Evolutionary conservation across 2,888 invertebrate genomes (phyloP), one percentile per base, ranked within the genome.

Genomic region (Liodrosophila aerea): DNA sequence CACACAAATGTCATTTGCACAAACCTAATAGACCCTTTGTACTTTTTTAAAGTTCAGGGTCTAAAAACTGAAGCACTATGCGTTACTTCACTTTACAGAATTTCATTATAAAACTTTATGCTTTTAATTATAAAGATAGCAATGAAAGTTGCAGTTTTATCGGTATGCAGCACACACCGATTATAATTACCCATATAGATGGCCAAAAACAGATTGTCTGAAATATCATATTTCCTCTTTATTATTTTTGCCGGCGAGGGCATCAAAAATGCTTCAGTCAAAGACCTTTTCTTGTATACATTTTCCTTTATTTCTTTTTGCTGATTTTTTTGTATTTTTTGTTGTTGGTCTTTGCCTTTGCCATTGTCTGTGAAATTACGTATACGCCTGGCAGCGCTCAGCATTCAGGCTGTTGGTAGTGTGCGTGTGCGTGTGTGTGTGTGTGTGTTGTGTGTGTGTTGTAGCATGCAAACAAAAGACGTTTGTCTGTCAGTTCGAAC

Each of bases 351-450:
- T 78, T 46, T 36, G 60, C 33, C 63, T 39, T 39, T 56, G 65
- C 58, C 59, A 77, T 81, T 81, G 80, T 81, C 77, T 84, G 78
- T 60, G 65, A 81, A 81, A 81, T 81, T 81, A 71, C 84, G 81
- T 75, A 81, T 84, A 81, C 85, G 80, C 75, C 80, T 75, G 73
- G 75, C 41, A 81, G 71, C 68, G 52, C 77, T 74, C 61, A 71
- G 60, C 60, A 22, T n/a, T 15, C 11, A 39, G 39, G n/a, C 16
- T 18, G 39, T 30, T 39, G 30, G 13, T 4, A 8, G 13, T 13
- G 7, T 46, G 18, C 37, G 31, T 30, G 22, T 47, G 54, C 40
- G 45, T 64, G 53, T 46, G 27, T 53, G 57, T 60, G 40, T 44
- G 40, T 41, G 49, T 59, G 47, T 43, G 36, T 33, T 43, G 53